phyloP scores from a whole-genome alignment of 2,888 invertebrate species.

The Balanococcus diminutus region DNA sequence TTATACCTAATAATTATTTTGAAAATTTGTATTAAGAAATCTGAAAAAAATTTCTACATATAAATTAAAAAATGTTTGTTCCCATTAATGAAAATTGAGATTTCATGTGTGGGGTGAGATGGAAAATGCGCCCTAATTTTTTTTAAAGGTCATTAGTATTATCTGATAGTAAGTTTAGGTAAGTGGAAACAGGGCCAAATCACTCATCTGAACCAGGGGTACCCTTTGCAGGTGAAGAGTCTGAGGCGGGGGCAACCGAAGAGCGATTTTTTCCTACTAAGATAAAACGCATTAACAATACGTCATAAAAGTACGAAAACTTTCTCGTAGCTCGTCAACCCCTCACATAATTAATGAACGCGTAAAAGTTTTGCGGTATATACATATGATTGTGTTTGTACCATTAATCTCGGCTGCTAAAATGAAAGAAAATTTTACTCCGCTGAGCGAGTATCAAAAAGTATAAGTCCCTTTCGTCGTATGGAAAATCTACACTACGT shows the following conservation, averaged over 20 bases:
- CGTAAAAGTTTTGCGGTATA: constrained; percentile 6
- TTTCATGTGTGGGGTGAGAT: too few relatives aligned
- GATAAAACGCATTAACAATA: constrained; percentile 37
- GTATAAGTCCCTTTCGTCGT: not conserved
- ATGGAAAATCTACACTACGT: not conserved
- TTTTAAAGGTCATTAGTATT: too few relatives aligned
- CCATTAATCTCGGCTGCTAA: constrained; percentile 25
- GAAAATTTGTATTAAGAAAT: too few relatives aligned
- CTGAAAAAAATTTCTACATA: too few relatives aligned
- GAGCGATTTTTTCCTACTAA: not conserved
- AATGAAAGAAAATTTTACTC: not conserved
- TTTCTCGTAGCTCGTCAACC: constrained; percentile 13
- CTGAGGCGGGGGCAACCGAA: too few relatives aligned
- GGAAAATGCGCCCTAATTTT: too few relatives aligned
- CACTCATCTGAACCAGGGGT: too few relatives aligned
- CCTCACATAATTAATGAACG: constrained; percentile 19
- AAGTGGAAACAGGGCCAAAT: not conserved
- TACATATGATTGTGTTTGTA: constrained; percentile 34
- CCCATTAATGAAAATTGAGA: too few relatives aligned
- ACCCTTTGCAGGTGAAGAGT: too few relatives aligned
- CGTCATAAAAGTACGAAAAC: constrained; percentile 32
- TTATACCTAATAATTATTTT: too few relatives aligned
- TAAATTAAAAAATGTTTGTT: too few relatives aligned
- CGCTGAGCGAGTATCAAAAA: not conserved
- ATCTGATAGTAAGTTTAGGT: too few relatives aligned